Percentiles rank a stretch among this genome's conserved stretches.
These are phyloP conservation scores for Apotomis turbidana DNA, from an alignment of 2,888 invertebrate genomes.

Conservation along the genomic window DNA sequence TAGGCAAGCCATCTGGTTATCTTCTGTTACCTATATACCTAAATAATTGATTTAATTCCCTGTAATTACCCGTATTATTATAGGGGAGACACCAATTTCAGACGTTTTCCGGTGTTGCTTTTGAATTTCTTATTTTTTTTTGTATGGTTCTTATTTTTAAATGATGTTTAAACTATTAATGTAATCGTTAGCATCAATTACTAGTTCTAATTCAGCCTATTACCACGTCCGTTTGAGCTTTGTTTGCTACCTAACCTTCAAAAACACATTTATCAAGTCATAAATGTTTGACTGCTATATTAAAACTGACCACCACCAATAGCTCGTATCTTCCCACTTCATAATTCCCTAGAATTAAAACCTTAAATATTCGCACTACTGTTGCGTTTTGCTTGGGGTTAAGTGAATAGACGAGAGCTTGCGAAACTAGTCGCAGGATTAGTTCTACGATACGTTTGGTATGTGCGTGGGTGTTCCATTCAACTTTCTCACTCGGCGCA, in stretches of 20 bases:
- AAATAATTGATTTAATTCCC: too few species aligned
- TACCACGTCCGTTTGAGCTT: slow-evolving; percentile 13
- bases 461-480: slow-evolving; percentile 40
- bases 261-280: slow-evolving; percentile 27
- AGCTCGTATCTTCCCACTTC: neutral
- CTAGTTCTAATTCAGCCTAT: neutral
- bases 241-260: slow-evolving; percentile 3
- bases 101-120: too few species aligned
- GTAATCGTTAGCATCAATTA: too few species aligned
- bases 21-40: too few species aligned
- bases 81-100: too few species aligned
- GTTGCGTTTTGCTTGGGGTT: neutral
- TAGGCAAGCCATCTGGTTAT: too few species aligned
- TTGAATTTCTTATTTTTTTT: too few species aligned
- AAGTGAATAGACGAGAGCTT: neutral
- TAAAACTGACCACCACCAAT: slow-evolving; percentile 7
- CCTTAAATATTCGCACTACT: neutral
- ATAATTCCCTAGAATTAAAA: neutral
- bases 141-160: too few species aligned
- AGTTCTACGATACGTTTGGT: slow-evolving; percentile 26
- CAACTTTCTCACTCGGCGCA: slow-evolving; percentile 27
- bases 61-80: too few species aligned
- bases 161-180: too few species aligned
- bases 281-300: slow-evolving; percentile 8
- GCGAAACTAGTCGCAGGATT: slow-evolving; percentile 4